Conservation (phyloP, 2,888 invertebrate species). For the Ochlodes sylvanus region DNA sequence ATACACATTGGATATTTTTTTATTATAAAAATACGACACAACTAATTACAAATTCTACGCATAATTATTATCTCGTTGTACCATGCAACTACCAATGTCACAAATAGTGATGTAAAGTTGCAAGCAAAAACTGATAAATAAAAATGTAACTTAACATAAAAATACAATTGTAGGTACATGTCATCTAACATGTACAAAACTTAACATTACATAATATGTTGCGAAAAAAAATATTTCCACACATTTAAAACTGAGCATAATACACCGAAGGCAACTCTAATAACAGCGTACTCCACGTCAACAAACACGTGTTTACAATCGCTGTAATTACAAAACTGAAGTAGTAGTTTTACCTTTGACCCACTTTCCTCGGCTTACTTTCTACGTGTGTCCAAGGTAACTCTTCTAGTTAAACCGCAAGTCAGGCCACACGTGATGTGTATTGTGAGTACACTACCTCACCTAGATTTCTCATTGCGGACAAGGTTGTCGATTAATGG, state of each 20-base stretch:
- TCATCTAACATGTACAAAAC: neutral
- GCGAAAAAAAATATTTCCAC: neutral
- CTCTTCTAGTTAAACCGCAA: conserved; percentile 24
- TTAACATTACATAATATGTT: no score
- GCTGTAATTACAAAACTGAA: conserved; percentile 30
- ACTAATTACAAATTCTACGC: no score
- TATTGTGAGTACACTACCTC: conserved; percentile 4
- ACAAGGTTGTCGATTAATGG: conserved; percentile 6
- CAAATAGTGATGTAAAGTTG: no score
- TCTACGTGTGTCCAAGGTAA: conserved; percentile 34
- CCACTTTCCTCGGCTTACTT: conserved; percentile 33
- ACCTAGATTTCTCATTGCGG: conserved; percentile 10
- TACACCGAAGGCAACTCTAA: conserved; percentile 21
- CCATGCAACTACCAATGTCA: no score
- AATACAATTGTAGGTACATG: neutral
- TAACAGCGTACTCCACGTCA: conserved; percentile 21
- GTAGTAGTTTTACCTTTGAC: conserved; percentile 36
- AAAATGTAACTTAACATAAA: neutral
- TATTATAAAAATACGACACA: no score
- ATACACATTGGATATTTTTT: no score
- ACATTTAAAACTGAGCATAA: conserved; percentile 10
- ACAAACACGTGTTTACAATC: conserved; percentile 34
- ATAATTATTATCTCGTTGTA: no score
- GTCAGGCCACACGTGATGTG: conserved; percentile 9
- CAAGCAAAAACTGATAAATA: no score